These are phyloP conservation scores for Bungarus multicinctus DNA, from an alignment of 2,113 vertebrate species.

Conservation along the genomic window DNA sequence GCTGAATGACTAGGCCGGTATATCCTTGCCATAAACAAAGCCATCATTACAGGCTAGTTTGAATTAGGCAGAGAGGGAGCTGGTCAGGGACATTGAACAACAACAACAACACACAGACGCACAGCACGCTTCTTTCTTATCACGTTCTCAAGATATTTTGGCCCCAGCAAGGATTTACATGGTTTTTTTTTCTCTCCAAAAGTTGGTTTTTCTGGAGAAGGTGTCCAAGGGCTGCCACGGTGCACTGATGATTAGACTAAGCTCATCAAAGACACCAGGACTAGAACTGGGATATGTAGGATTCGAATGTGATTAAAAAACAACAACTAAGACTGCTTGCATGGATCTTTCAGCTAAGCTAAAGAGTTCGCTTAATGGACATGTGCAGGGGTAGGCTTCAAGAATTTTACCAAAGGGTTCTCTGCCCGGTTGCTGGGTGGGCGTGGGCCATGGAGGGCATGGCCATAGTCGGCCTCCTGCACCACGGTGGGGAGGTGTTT, in stretches of 20 bases:
- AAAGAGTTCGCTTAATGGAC: neutral
- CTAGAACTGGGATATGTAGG: neutral
- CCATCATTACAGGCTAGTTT: conserved; percentile 19
- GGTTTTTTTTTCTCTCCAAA: neutral
- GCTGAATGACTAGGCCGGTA: neutral
- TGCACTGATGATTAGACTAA: neutral
- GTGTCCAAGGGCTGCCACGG: neutral
- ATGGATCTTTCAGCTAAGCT: neutral
- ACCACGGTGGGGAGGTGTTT: no score
- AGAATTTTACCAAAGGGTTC: no score
- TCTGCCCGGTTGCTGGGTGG: no score
- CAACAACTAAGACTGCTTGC: neutral
- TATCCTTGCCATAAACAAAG: conserved; percentile 26
- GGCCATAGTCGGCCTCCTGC: no score
- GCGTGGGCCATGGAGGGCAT: no score
- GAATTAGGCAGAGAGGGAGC: neutral
- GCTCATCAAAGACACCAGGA: neutral
- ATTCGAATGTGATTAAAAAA: neutral
- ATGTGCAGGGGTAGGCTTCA: neutral
- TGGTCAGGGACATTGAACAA: neutral
- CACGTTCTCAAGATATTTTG: neutral
- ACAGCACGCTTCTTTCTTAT: neutral
- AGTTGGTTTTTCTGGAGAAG: neutral
- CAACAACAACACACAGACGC: no score
- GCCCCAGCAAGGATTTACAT: no score